Evolutionary conservation across 2,888 invertebrate genomes (phyloP).

Genomic region (Erebia aethiops): DNA sequence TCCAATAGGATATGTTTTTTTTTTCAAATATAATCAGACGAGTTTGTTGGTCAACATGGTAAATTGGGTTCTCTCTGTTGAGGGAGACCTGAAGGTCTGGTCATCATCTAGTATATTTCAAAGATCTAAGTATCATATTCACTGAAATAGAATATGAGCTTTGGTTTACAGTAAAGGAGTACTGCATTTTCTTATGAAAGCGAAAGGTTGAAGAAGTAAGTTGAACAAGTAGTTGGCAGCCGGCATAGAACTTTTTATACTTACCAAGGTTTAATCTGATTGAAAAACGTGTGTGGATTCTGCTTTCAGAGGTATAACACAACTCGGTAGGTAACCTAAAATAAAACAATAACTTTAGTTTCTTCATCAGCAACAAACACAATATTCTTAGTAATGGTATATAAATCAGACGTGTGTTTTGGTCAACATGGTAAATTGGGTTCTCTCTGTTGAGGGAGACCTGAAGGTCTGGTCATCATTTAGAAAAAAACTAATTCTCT

Average conservation of each 20-base stretch:
- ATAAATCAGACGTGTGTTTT: slow-evolving; percentile 40
- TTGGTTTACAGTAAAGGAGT: no score
- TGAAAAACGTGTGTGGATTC: not conserved
- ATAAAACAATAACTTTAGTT: not conserved
- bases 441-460: slow-evolving; percentile 80
- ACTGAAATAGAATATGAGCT: no score
- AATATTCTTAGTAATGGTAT: not conserved
- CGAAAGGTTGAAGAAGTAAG: no score
- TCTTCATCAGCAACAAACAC: not conserved
- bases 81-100: slow-evolving; percentile 77
- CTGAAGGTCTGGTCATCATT: slow-evolving; percentile 74
- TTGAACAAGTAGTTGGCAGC: no score
- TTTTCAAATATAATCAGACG: slow-evolving; percentile 3
- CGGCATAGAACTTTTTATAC: no score
- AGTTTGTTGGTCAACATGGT: slow-evolving; percentile 55
- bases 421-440: slow-evolving; percentile 64
- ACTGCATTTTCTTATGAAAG: no score
- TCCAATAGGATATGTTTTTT: no score
- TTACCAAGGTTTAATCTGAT: not conserved
- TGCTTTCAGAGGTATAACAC: not conserved
- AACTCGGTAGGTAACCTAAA: not conserved
- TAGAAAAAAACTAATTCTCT: no score
- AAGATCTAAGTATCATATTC: not conserved
- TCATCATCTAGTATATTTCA: slow-evolving; percentile 57
- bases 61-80: slow-evolving; percentile 74